Percentiles rank a stretch among this genome's conserved stretches.
These are phyloP conservation scores for Thyatira batis DNA, from an alignment of 2,888 invertebrate species.

Conservation along the genomic window DNA sequence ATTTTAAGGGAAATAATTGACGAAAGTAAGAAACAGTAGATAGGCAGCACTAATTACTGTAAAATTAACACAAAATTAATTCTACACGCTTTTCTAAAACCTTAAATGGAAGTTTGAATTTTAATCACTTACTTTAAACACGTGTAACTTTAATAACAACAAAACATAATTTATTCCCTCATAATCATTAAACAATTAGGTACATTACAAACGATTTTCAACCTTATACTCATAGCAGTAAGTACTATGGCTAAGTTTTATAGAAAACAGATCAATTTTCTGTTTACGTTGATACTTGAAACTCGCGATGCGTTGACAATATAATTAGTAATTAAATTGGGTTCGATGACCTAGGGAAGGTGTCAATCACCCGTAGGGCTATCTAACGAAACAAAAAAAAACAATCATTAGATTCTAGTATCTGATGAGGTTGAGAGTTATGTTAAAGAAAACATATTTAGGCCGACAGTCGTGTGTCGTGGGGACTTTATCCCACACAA, in stretches of 20 bases:
- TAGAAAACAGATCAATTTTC: constrained; percentile 1
- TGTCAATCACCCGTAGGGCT: no score
- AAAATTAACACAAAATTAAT: neutral
- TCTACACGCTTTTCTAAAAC: neutral
- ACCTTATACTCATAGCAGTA: neutral
- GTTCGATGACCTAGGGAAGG: constrained; percentile 17
- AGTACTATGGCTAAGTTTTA: neutral
- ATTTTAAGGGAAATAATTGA: neutral
- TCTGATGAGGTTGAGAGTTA: no score
- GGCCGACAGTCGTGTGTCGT: no score
- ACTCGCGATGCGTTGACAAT: constrained; percentile 16
- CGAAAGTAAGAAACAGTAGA: neutral
- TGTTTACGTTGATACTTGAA: neutral
- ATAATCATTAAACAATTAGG: neutral
- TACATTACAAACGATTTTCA: neutral
- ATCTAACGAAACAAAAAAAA: no score
- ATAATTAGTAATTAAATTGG: constrained; percentile 14
- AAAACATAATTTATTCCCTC: neutral
- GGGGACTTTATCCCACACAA: no score
- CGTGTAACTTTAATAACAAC: neutral
- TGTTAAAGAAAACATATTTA: no score
- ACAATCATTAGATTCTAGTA: no score
- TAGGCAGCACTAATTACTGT: neutral
- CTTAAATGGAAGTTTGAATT: neutral
- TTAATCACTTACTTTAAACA: neutral